Conservation (phyloP, 92 coral and sea anemone genomes). For the Porites lobata region DNA sequence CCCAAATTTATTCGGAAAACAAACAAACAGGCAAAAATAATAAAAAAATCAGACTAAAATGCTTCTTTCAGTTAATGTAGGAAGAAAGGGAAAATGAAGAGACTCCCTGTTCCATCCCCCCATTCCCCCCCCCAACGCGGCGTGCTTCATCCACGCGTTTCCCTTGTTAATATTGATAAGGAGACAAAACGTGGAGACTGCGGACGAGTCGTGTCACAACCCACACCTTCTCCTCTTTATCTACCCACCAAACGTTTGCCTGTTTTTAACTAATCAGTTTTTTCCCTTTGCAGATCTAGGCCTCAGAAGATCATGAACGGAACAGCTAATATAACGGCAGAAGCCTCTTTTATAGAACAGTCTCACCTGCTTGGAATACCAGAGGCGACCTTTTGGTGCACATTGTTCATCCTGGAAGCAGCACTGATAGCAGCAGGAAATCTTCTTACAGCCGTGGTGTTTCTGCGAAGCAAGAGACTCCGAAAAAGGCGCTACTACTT, state of each 20-base stretch:
- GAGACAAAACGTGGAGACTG: too few species aligned
- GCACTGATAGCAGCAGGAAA: conserved; percentile 5
- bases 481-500: conserved; percentile 34
- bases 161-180: too few species aligned
- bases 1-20: too few species aligned
- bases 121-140: too few species aligned
- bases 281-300: background rate
- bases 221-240: background rate
- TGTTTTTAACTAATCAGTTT: background rate
- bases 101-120: too few species aligned
- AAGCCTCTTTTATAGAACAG: background rate
- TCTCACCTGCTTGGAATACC: background rate
- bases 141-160: too few species aligned
- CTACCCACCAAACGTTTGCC: background rate
- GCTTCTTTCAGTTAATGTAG: too few species aligned
- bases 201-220: background rate
- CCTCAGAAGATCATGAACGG: background rate
- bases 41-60: too few species aligned
- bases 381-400: conserved; percentile 13
- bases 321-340: background rate
- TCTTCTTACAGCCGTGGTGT: conserved; percentile 10
- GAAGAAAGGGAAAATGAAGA: too few species aligned
- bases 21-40: too few species aligned
- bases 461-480: conserved; percentile 17
- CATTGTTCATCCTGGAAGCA: conserved; percentile 27